Evolutionary conservation across 1,140 invertebrate species (phyloP), one percentile per base, ranked within the genome.

Genomic region (Heliothis virescens): DNA sequence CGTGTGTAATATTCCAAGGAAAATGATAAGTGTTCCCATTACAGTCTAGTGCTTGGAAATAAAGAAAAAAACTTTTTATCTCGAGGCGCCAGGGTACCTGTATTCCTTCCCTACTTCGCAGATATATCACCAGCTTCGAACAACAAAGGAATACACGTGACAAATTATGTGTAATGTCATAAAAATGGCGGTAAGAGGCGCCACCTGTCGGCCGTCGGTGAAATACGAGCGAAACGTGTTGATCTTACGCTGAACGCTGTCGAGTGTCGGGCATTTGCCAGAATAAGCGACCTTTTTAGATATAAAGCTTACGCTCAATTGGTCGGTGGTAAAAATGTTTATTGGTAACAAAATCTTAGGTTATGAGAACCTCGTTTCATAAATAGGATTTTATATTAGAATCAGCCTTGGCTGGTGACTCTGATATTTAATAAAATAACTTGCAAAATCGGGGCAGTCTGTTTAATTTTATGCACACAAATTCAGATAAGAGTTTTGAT

Each of bases 101-200:
- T 57, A 41, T 57, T 41, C 69, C 21, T 71, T 21, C 63, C 63
- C 63, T 67, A 48, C 63, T 67, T 47, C 62, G 9, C 12, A 41
- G 52, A 71, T 71, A 71, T 52, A 71, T 71, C 67, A 71, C 48
- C 18, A 29, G 48, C 63, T 67, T 67, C 63, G 67, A 71, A 71
- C 67, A 71, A 50, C 48, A 71, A 52, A 71, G 21, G 48, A 71
- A 71, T 47, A 71, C 67, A 67, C 34, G 63, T 71, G 48, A 71
- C 67, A 71, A 71, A 71, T 71, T 71, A 71, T 52, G 67, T 71
- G 67, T 71, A 71, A 71, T 71, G 67, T 71, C 67, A 52, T 71
- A 71, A 71, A 71, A 52, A 71, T 71, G 48, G 67, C 48, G 67
- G 67, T 53, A 52, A 71, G 67, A 26, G 63, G 63, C 63, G 67